phyloP scores from a whole-genome alignment of 2,113 vertebrate species.

The Paradisaea rubra region DNA sequence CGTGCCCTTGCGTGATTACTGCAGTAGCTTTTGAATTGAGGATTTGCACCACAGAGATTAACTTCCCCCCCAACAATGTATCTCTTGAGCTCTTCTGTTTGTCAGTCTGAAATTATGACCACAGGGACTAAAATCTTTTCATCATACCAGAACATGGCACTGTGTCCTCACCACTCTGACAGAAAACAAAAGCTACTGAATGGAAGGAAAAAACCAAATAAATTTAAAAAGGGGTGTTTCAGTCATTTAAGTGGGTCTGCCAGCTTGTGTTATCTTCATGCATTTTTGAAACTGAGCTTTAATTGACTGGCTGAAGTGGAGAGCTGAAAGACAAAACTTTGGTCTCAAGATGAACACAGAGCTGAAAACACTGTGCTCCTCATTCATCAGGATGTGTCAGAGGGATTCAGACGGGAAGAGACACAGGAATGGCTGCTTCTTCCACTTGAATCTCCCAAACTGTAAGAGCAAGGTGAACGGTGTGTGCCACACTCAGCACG shows the following conservation, averaged over 20 bases:
- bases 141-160: neutral
- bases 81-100: neutral
- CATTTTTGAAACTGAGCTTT: slow-evolving; percentile 10
- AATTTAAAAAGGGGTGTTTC: neutral
- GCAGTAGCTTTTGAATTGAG: neutral
- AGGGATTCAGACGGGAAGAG: neutral
- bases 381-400: slow-evolving; percentile 1
- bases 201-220: neutral
- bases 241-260: neutral
- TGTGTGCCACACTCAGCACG: accelerated
- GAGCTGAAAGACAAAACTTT: neutral
- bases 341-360: neutral
- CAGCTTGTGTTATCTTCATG: neutral
- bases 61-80: neutral
- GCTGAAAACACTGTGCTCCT: neutral
- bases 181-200: neutral
- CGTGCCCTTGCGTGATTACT: too few relatives aligned
- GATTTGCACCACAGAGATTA: neutral
- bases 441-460: neutral
- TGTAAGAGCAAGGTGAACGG: accelerated
- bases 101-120: neutral
- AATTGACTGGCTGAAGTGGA: neutral
- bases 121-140: neutral
- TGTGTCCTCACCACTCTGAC: neutral
- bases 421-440: neutral